Base-by-base conservation (phyloP, 2,797 vertebrate genomes). In the Oryzias dopingdopingensis region DNA sequence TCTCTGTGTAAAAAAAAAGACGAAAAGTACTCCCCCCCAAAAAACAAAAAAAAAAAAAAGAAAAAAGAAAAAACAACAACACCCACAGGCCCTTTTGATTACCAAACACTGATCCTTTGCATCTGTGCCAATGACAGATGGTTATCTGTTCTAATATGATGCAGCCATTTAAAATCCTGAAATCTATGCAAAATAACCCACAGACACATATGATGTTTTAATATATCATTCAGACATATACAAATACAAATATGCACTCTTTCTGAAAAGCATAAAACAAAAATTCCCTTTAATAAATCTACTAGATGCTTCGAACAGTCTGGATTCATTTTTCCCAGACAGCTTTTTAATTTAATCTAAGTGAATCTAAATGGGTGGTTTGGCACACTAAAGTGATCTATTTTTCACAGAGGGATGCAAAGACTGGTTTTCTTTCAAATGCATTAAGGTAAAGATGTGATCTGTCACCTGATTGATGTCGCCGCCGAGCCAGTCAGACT, bases 301-400 rank as follows among this genome's bases (percentile, higher is more conserved):
- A 24, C 16, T 41, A 56, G 52, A 71, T 45, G 15, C 44, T 29
- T 49, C 64, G 17, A 56, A 59, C 37, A 67, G 52, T 73, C 40
- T 52, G 41, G 49, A 74, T 48, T 37, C 14, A 23, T 37, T 62
- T 79, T 49, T 67, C 55, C 62, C 57, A 43, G 65, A 60, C 71
- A 72, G 63, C 57, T 67, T 77, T 77, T 86, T 81, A 83, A 76
- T 74, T 73, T 67, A 68, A 86, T 72, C 76, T 83, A 76, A 77
- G 62, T 61, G 67, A 55, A 47, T 74, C 75, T 67, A 70, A 46
- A 42, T 43, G 40, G 62, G 22, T 56, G 69, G 67, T 79, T 64
- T 52, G 57, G 44, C 50, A 54, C 20, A 15, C 14, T 44, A 24
- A 4, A 54, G 49, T 71, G 76, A 85, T 85, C 62, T 71, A 74